These are phyloP conservation scores for Hydra vulgaris DNA, from an alignment of 30 jellyfish, hydroid and myxozoan species.

Conservation along the genomic window DNA sequence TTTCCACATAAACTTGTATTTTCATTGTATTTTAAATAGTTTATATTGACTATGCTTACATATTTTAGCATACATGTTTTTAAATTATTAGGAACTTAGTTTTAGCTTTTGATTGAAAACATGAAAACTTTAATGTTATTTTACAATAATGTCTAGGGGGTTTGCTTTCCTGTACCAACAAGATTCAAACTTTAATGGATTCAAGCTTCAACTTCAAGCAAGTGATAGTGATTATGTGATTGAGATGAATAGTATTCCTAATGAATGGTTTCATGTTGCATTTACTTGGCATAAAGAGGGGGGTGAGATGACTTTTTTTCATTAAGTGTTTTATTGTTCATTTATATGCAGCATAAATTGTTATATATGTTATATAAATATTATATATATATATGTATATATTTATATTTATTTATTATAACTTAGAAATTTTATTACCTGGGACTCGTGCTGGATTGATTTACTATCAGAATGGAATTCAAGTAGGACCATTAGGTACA, in stretches of 20 bases:
- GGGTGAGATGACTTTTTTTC: not conserved
- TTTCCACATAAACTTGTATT: too few species aligned
- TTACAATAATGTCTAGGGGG: slow-evolving; percentile 53
- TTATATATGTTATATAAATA: too few species aligned
- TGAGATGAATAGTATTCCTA: slow-evolving; percentile 47
- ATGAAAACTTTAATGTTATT: not conserved
- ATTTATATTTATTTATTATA: too few species aligned
- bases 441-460: slow-evolving; percentile 30
- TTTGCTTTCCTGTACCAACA: slow-evolving; percentile 78
- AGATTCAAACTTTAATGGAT: slow-evolving; percentile 67
- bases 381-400: too few species aligned
- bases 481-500: slow-evolving; percentile 40
- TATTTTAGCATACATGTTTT: too few species aligned
- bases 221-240: slow-evolving; percentile 54
- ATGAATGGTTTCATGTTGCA: slow-evolving; percentile 58
- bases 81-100: too few species aligned
- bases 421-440: not conserved
- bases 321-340: too few species aligned
- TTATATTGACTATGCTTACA: too few species aligned
- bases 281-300: slow-evolving; percentile 58
- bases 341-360: too few species aligned
- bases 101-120: too few species aligned
- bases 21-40: too few species aligned
- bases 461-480: slow-evolving; percentile 54
- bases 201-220: slow-evolving; percentile 80